A percentile compares a stretch with the other conserved stretches of the same genome.
phyloP scores from a whole-genome alignment of 2,113 vertebrate genomes.

The Misgurnus anguillicaudatus region DNA sequence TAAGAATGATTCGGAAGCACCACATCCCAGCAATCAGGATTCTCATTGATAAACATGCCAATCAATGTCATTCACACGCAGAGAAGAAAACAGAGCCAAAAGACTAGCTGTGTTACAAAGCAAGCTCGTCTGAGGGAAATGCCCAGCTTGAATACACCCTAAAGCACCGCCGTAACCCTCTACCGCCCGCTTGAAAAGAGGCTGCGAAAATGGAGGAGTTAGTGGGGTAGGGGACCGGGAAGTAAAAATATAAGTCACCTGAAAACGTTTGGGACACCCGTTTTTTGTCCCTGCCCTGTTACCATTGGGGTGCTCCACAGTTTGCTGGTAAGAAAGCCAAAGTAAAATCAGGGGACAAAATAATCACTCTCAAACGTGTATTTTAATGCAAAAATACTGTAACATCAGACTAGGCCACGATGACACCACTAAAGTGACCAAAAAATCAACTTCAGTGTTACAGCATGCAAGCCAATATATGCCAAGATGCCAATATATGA shows the following conservation, averaged over 20 bases:
- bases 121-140: constrained; percentile 33
- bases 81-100: constrained; percentile 41
- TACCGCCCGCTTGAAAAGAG: constrained; percentile 54
- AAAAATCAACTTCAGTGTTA: constrained; percentile 31
- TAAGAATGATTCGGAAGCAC: constrained; percentile 1
- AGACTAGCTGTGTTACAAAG: constrained; percentile 41
- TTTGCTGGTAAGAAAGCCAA: constrained; percentile 62
- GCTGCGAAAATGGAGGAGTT: constrained; percentile 52
- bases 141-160: constrained; percentile 42
- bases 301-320: constrained; percentile 59
- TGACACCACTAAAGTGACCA: constrained; percentile 10
- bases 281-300: constrained; percentile 64
- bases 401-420: constrained; percentile 43
- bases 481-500: constrained; percentile 49
- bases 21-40: constrained; percentile 1
- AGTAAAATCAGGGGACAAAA: constrained; percentile 58
- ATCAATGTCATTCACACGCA: constrained; percentile 44
- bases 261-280: constrained; percentile 64
- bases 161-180: constrained; percentile 52
- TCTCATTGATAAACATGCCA: constrained; percentile 11
- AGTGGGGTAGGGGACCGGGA: constrained; percentile 57
- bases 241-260: constrained; percentile 62
- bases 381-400: constrained; percentile 34
- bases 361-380: constrained; percentile 50
- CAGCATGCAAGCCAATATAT: constrained; percentile 55